phyloP scores from a whole-genome alignment of 2,797 vertebrate genomes.

The Mastacembelus armatus region DNA sequence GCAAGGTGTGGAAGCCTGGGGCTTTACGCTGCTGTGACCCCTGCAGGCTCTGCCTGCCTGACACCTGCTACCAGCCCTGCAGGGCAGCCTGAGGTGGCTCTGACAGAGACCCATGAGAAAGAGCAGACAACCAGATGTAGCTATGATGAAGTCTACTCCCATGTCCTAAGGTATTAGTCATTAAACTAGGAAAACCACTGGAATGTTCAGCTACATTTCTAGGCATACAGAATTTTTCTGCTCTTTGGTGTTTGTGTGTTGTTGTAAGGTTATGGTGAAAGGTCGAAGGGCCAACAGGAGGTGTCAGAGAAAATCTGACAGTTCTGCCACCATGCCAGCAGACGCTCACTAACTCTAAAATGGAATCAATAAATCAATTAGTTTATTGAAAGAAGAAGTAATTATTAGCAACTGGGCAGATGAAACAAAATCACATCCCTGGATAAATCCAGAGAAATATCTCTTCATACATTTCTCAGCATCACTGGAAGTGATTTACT shows the following conservation, averaged over 20 bases:
- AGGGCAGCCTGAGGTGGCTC: slow-evolving; percentile 47
- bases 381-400: too few species aligned
- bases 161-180: slow-evolving; percentile 22
- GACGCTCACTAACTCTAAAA: neutral
- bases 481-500: too few species aligned
- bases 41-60: slow-evolving; percentile 40
- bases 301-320: neutral
- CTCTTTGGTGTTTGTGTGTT: neutral
- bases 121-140: slow-evolving; percentile 56
- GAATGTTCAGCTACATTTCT: neutral
- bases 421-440: too few species aligned
- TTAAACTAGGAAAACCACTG: slow-evolving; percentile 20
- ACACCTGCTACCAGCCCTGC: slow-evolving; percentile 61
- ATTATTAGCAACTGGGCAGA: neutral
- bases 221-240: neutral
- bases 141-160: slow-evolving; percentile 8
- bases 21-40: slow-evolving; percentile 40
- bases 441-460: too few species aligned
- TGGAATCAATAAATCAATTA: neutral
- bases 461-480: too few species aligned
- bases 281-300: neutral
- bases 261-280: neutral
- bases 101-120: slow-evolving; percentile 14
- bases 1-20: slow-evolving; percentile 38
- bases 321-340: neutral